These are phyloP conservation scores for Oophaga pumilio DNA, from an alignment of 2,113 vertebrate species.

Conservation along the genomic window DNA sequence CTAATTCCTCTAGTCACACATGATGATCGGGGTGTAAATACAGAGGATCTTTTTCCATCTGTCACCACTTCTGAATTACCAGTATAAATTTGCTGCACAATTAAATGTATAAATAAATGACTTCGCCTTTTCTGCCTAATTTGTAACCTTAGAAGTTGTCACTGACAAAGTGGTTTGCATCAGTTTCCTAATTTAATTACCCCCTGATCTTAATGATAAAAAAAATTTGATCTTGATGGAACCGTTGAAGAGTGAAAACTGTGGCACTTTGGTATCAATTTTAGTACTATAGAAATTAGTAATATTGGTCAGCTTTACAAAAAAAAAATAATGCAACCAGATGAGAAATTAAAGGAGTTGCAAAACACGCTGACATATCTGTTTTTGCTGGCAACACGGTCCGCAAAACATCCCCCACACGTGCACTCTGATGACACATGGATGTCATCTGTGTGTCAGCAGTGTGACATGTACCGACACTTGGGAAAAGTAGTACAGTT, in stretches of 20 bases:
- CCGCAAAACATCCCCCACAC: too few relatives aligned
- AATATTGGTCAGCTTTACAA: background rate
- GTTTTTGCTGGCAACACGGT: too few relatives aligned
- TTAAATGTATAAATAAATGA: background rate
- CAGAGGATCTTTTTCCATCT: constrained; percentile 17
- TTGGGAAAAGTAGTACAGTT: too few relatives aligned
- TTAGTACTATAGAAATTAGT: background rate
- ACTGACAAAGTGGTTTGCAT: background rate
- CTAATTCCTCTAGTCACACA: background rate
- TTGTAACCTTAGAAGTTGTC: background rate
- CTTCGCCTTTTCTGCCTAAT: background rate
- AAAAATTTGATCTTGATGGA: background rate
- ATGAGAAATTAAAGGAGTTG: too few relatives aligned
- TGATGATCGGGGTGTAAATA: background rate
- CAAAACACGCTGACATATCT: too few relatives aligned
- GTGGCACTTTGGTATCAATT: background rate
- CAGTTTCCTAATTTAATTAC: background rate
- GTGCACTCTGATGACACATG: too few relatives aligned
- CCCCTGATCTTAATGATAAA: background rate
- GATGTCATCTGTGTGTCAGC: too few relatives aligned
- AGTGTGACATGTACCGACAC: too few relatives aligned
- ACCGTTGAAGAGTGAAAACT: background rate
- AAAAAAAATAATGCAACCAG: too few relatives aligned
- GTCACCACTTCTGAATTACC: constrained; percentile 5
- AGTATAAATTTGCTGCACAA: background rate